A percentile compares a stretch with the other conserved stretches of the same genome.
phyloP scores from a whole-genome alignment of 2,888 invertebrate genomes.

The Endotricha flammealis region DNA sequence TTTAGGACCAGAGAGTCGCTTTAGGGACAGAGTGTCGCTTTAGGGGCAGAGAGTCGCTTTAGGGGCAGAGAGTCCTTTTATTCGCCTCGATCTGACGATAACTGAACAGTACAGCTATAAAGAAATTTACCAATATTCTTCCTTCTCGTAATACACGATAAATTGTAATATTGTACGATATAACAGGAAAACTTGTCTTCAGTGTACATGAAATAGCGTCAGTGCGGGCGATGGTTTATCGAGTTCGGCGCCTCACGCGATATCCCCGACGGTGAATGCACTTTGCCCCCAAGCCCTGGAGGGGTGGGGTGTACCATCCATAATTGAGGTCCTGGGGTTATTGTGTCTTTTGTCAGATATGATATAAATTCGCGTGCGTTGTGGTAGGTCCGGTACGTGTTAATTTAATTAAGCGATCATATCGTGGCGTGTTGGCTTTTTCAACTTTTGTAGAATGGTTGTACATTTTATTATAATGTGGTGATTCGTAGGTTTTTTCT shows the following conservation, averaged over 20 bases:
- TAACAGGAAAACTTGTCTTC: background rate
- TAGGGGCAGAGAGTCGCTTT: too few species aligned
- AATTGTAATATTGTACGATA: background rate
- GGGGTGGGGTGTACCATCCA: conserved; percentile 22
- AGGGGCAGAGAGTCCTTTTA: too few species aligned
- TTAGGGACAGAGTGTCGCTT: too few species aligned
- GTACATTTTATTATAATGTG: too few species aligned
- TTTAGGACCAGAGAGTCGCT: too few species aligned
- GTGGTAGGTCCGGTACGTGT: conserved; percentile 12
- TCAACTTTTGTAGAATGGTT: background rate
- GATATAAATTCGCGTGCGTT: conserved; percentile 4
- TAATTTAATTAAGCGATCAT: conserved; percentile 1
- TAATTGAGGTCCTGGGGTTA: conserved; percentile 39
- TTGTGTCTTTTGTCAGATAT: conserved; percentile 25
- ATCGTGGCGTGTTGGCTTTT: background rate
- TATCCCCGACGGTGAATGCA: conserved; percentile 60
- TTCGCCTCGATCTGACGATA: too few species aligned
- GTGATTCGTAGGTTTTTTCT: too few species aligned
- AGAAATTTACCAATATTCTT: conserved; percentile 6
- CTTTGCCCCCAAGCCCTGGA: conserved; percentile 24
- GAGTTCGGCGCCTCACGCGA: conserved; percentile 65
- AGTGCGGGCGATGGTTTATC: conserved; percentile 49
- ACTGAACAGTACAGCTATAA: too few species aligned
- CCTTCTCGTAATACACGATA: too few species aligned
- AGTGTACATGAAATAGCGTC: conserved; percentile 23